Evolutionary conservation across 2,888 invertebrate species (phyloP), one percentile per base, ranked within the genome.

Genomic region (Lithophane leautieri): DNA sequence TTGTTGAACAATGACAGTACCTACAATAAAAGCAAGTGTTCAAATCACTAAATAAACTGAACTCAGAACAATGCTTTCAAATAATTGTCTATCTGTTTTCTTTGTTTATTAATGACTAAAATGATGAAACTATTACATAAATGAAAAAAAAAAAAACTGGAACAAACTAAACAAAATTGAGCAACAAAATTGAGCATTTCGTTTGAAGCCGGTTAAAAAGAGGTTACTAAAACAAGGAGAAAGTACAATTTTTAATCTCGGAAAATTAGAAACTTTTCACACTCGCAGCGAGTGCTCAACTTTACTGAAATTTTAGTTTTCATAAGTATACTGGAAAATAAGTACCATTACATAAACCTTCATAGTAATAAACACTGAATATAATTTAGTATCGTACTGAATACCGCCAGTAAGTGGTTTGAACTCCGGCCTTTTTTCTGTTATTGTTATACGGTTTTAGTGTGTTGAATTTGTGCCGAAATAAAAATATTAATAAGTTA

Each of bases 221-320:
- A 73, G 77, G 62, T 79, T 72, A 72, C 62, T 25, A 72, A 54
- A 77, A 72, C 42, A 72, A 72, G 56, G 28, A 56, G 42, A 50
- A 54, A 56, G 42, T 63, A 56, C 16, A 50, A 79, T 56, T 72
- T 79, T 63, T 63, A 50, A 77, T 50, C 2, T 42, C 54, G 42
- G 50, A 72, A 79, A 72, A 79, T 79, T 44, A 56, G 6, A 71
- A 79, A 71, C 47, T 77, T 63, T 28, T 34, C 25, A 50, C 34
- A 25, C 62, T 22, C 22, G 34, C 25, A n/a, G 28, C 25, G 14
- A 22, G 40, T 40, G 8, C 25, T 63, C 34, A 54, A 52, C 62
- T 79, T 63, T 50, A 72, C 3, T 28, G 22, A 19, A 56, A 63
- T 2, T 72, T 42, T 62, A 50, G 47, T 79, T 72, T 61, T 25